Base-by-base conservation (phyloP, 1,140 invertebrate species). In the Pogonomyrmex barbatus region DNA sequence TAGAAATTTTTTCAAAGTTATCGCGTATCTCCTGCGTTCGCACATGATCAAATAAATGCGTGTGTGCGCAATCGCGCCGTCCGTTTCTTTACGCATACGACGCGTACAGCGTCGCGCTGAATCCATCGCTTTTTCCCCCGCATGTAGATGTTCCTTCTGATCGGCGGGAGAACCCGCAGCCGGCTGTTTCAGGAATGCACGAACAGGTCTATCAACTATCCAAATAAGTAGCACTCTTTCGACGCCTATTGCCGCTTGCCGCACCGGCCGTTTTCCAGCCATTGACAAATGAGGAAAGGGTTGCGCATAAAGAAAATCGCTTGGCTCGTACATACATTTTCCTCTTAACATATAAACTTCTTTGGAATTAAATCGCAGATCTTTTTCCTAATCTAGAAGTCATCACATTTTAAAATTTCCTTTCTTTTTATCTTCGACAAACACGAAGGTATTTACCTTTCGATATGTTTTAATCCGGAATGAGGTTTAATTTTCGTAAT, bases 121-220 rank as follows among this genome's bases (percentile, higher is more conserved):
- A 85, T 85, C 68, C 65, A 79, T 8, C 45, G 52, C 47, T 85
- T 85, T 85, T 68, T 76, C 81, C 65, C 24, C 17, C 47, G 33
- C 56, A 70, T 56, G 60, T 62, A 71, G 62, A 87, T 85, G 33
- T 68, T 75, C 39, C 45, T 52, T 50, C 17, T 12, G 54, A 50
- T 30, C 56, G 56, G 60, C 50, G 86, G n/a, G n/a, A 85, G 62
- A 86, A 67, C 17, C 30, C 47, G 62, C 56, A 63, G 71, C 47
- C 67, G 73, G 36, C 56, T 82, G 70, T 71, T 24, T 78, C 78
- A 81, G 67, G 83, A 86, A 90, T 79, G 52, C 78, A 79, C 62
- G 83, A 90, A 90, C 86, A 83, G 83, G 78, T 86, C 73, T 90
- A 90, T 90, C 88, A 85, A 89, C 73, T 89, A 90, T 90, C 83